Evolutionary conservation across 2,797 vertebrate species (phyloP), one percentile per base, ranked within the genome.

Genomic region (Pyrocephalus nanus): DNA sequence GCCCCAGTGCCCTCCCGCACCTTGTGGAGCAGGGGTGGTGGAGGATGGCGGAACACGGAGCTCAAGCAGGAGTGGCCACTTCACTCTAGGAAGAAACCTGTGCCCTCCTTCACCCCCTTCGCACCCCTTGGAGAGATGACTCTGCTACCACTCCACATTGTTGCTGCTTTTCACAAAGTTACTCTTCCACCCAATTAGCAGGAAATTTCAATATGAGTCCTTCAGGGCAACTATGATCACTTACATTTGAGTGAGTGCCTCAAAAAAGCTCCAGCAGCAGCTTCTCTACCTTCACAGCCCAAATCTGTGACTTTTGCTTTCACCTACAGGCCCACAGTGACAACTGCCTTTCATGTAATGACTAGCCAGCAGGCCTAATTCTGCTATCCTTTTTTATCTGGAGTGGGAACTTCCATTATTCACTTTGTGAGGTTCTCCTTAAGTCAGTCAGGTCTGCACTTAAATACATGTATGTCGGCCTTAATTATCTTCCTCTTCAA

Each of bases 41-140:
- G 12, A 0, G 1, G 34, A 14, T 3, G 12, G n/a, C 0, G 0
- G 50, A 36, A 27, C 11, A 15, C 2, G 6, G 42, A 53, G 19
- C 43, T 57, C 29, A 8, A 38, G 50, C 0, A 0, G 20, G 27
- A 69, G n/a, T 0, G 0, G 19, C 19, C 2, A 4, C 67, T n/a
- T 65, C 29, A 34, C 12, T 25, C 20, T 47, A 36, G 30, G 12
- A 53, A 81, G 45, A 78, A 55, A 67, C 11, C 8, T 66, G 12
- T 16, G 29, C 17, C 1, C 0, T 67, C 40, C 43, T 77, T 32
- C 53, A n/a, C 11, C 4, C 20, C 4, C 8, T 26, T 36, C 1
- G 2, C 25, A 86, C 20, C 22, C 42, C 40, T 43, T 14, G 43
- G 45, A 51, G 38, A 60, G 5, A 12, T 10, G 27, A n/a, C 0